Base-by-base conservation (phyloP, 2,113 vertebrate genomes). In the Chaenocephalus aceratus region DNA sequence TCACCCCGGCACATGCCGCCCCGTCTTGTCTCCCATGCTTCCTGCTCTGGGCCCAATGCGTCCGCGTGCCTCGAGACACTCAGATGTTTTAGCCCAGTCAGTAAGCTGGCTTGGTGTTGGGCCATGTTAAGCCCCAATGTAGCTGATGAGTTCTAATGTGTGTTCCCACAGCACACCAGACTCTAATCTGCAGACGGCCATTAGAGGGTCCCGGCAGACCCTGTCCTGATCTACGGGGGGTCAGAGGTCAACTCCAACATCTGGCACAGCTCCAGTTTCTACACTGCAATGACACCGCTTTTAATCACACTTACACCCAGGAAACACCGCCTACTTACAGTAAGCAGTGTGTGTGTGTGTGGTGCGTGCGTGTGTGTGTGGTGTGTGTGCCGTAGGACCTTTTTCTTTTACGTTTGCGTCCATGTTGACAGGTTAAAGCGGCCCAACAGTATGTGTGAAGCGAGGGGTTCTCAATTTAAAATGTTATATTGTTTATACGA, bases 141-240 rank as follows among this genome's bases (percentile, higher is more conserved):
- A 90, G 91, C 90, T 90, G 93, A 93, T 90, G 88, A 92, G 87
- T 94, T 94, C 93, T 93, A 94, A 95, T 93, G 92, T 92, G 69
- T 81, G 89, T 88, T 84, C 87, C 70, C 70, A 88, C 77, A 86
- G 89, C 81, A 89, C 90, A 86, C 88, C 59, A 49, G 86, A 72
- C 89, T 86, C 83, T 94, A 93, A 94, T 94, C 92, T 94, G 82
- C 84, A 80, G 88, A 83, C 67, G 73, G 90, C 88, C 90, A 94
- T 93, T 92, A 91, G 73, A 90, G 75, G 77, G 83, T 83, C 86
- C 73, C 79, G 49, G 75, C 82, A 85, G 36, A 41, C 36, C 68
- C 73, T 79, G 65, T 85, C 65, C 54, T 72, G 26, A 82, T 70
- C 79, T 77, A 71, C 51, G 49, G 60, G 69, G 70, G 60, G 23